These are phyloP conservation scores for Murina feae DNA, from an alignment of 2,113 vertebrate genomes.

Conservation along the genomic window DNA sequence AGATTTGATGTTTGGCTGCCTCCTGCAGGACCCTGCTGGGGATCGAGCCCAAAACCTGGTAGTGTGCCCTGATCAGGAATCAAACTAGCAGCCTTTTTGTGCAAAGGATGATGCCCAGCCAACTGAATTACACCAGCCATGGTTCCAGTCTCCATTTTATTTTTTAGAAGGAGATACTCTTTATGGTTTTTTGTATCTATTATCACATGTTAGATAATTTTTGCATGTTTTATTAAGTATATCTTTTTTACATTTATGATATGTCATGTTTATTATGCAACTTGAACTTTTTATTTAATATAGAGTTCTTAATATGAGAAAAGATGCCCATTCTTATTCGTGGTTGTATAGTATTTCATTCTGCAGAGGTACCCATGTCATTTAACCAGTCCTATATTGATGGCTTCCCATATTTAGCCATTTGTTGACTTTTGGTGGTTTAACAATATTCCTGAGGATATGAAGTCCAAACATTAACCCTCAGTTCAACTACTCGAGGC, in stretches of 20 bases:
- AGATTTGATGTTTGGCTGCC: too few relatives aligned
- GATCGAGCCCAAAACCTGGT: too few relatives aligned
- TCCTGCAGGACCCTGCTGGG: too few relatives aligned
- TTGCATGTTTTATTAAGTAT: background rate
- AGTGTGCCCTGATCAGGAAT: too few relatives aligned
- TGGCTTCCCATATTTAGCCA: background rate
- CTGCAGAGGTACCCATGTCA: background rate
- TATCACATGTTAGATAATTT: background rate
- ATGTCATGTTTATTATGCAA: slow-evolving; percentile 6
- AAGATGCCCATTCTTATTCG: slow-evolving; percentile 13
- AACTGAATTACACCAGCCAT: too few relatives aligned
- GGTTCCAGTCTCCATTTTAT: background rate
- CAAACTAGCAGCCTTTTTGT: too few relatives aligned
- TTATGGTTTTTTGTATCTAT: background rate
- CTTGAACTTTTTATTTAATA: background rate
- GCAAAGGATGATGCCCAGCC: too few relatives aligned
- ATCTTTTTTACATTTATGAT: background rate
- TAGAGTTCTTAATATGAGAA: background rate
- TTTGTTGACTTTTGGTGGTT: background rate
- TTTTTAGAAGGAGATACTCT: background rate
- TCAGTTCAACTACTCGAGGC: background rate
- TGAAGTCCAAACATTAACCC: slow-evolving; percentile 2
- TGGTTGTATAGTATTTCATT: background rate
- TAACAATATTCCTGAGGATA: background rate
- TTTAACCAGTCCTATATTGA: background rate